Evolutionary conservation across 2,888 invertebrate genomes (phyloP).

Genomic region (Eustalomyia histrio): DNA sequence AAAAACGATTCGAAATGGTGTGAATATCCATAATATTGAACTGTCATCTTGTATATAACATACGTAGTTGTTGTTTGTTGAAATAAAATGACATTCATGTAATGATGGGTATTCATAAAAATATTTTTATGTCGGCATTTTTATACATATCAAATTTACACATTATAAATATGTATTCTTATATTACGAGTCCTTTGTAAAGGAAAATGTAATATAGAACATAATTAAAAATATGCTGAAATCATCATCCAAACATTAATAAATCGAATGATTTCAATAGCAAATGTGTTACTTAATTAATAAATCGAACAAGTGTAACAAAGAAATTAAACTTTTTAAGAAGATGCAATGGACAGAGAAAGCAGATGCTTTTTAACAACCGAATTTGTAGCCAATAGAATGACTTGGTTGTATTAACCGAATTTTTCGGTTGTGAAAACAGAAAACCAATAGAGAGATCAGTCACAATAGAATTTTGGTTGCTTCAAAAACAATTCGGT

Average conservation of each 20-base stretch:
- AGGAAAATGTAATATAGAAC: slow-evolving; percentile 9
- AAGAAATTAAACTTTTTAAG: slow-evolving; percentile 17
- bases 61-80: background rate
- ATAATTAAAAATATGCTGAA: slow-evolving; percentile 55
- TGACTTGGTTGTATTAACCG: no score
- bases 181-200: background rate
- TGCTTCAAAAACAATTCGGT: no score
- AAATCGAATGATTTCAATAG: slow-evolving; percentile 36
- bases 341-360: background rate
- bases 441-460: no score
- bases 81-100: slow-evolving; percentile 34
- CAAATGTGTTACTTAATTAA: slow-evolving; percentile 15
- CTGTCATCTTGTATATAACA: slow-evolving; percentile 23
- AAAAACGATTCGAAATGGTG: background rate
- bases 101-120: slow-evolving; percentile 44
- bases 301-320: slow-evolving; percentile 34
- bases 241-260: slow-evolving; percentile 59
- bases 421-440: no score
- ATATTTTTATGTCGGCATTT: slow-evolving; percentile 34
- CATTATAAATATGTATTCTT: slow-evolving; percentile 19
- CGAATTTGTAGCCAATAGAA: no score
- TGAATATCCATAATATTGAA: slow-evolving; percentile 21
- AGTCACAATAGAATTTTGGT: no score
- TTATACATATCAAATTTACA: slow-evolving; percentile 3
- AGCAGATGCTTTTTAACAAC: no score